Conservation (phyloP, 2,888 invertebrate species). For the Clistopyga incitator region DNA sequence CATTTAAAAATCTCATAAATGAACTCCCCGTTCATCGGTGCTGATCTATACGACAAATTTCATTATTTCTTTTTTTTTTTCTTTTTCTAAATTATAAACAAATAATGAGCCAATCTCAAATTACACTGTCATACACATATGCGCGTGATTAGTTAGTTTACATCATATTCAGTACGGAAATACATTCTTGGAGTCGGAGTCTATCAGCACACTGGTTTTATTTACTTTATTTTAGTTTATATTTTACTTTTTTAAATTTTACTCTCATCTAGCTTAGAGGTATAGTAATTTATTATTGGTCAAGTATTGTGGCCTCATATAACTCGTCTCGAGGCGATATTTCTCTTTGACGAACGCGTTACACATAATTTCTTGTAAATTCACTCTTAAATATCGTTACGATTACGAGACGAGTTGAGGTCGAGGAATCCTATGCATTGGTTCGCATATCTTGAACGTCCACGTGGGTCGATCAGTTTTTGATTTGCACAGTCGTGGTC, state of each 20-base stretch:
- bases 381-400: conserved; percentile 75
- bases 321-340: conserved; percentile 53
- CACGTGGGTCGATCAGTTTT: conserved; percentile 41
- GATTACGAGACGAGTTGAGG: conserved; percentile 66
- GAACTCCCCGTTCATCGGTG: conserved; percentile 42
- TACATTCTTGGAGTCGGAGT: conserved; percentile 51
- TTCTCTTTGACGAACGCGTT: conserved; percentile 12
- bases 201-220: conserved; percentile 41
- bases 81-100: conserved; percentile 31
- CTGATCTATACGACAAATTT: conserved; percentile 42
- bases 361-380: conserved; percentile 48
- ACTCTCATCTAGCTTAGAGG: conserved; percentile 56
- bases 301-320: conserved; percentile 65
- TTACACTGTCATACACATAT: conserved; percentile 64
- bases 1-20: conserved; percentile 54
- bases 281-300: conserved; percentile 69
- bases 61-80: conserved; percentile 33
- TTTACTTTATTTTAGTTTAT: conserved; percentile 21
- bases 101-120: conserved; percentile 33
- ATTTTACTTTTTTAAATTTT: too few relatives aligned
- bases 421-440: conserved; percentile 58
- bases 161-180: conserved; percentile 68
- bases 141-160: conserved; percentile 67
- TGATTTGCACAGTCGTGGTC: conserved; percentile 67
- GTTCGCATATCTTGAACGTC: conserved; percentile 49